Evolutionary conservation across 2,113 vertebrate species (phyloP).

Genomic region (Osmerus eperlanus): DNA sequence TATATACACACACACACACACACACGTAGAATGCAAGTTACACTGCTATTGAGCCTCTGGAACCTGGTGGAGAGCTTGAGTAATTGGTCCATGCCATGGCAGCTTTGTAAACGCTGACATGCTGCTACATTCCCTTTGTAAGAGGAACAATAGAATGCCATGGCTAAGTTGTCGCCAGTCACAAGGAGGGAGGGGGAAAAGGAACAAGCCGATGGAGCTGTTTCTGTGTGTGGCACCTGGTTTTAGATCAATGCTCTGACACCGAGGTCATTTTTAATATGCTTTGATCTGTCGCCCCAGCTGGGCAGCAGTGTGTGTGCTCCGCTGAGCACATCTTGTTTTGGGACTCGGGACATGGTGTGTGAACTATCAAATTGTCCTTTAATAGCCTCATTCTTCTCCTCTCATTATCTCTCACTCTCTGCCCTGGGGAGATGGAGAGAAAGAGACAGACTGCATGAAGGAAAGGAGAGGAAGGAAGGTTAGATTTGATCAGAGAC

Average conservation of each 20-base stretch:
- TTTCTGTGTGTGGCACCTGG: slow-evolving; percentile 64
- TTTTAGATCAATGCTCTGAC: slow-evolving; percentile 68
- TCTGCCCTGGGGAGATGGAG: not conserved
- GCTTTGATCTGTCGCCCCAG: slow-evolving; percentile 67
- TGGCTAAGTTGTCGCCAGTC: slow-evolving; percentile 60
- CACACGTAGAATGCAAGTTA: slow-evolving; percentile 47
- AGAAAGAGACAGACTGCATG: slow-evolving; percentile 8
- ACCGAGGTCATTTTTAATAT: slow-evolving; percentile 69
- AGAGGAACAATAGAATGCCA: slow-evolving; percentile 54
- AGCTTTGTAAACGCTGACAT: slow-evolving; percentile 68
- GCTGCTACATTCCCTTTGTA: slow-evolving; percentile 68
- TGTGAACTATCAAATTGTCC: slow-evolving; percentile 66
- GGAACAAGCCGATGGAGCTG: slow-evolving; percentile 35
- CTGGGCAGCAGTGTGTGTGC: slow-evolving; percentile 28
- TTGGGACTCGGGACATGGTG: slow-evolving; percentile 54
- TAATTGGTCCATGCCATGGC: slow-evolving; percentile 65
- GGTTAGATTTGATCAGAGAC: slow-evolving; percentile 28
- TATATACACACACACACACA: slow-evolving; percentile 18
- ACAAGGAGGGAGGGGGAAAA: slow-evolving; percentile 46
- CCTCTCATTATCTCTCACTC: slow-evolving; percentile 46
- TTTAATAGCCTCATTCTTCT: slow-evolving; percentile 69
- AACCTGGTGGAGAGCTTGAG: slow-evolving; percentile 54
- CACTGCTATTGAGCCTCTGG: not conserved
- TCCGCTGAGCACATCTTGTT: slow-evolving; percentile 62
- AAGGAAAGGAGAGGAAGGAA: slow-evolving; percentile 17